phyloP scores from a whole-genome alignment of 1,140 invertebrate species.

The Atta colombica region DNA sequence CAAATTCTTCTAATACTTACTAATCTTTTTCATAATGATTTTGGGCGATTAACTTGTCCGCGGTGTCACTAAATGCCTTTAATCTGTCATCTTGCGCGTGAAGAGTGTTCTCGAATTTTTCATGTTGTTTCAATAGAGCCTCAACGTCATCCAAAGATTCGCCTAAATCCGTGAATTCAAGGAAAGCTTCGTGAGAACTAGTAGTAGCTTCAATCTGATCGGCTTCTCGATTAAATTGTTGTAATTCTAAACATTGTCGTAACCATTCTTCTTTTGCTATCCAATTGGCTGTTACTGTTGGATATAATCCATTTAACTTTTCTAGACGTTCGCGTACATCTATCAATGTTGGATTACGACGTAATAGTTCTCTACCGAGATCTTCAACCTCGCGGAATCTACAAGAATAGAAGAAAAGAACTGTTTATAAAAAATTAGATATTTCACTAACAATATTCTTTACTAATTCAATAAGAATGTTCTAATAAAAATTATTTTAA shows the following conservation, averaged over 20 bases:
- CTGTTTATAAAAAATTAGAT: slow-evolving; percentile 1
- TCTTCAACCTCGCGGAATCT: slow-evolving; percentile 93
- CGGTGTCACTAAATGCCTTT: slow-evolving; percentile 94
- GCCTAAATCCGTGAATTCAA: slow-evolving; percentile 95
- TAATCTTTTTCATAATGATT: slow-evolving; percentile 95
- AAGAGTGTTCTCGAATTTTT: slow-evolving; percentile 97
- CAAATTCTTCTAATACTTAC: slow-evolving; percentile 87
- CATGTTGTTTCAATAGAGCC: slow-evolving; percentile 96
- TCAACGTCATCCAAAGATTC: slow-evolving; percentile 98
- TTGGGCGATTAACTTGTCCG: slow-evolving; percentile 93
- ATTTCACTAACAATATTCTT: slow-evolving; percentile 10
- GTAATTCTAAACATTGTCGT: slow-evolving; percentile 94
- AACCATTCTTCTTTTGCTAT: slow-evolving; percentile 93
- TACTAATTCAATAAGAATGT: neutral
- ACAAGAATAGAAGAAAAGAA: slow-evolving; percentile 67
- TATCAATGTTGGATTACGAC: slow-evolving; percentile 89
- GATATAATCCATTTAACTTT: slow-evolving; percentile 91
- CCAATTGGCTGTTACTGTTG: slow-evolving; percentile 91
- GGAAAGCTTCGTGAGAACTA: slow-evolving; percentile 96
- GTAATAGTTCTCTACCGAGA: slow-evolving; percentile 91
- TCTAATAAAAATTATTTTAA: neutral
- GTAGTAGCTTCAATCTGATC: slow-evolving; percentile 98
- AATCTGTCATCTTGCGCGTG: slow-evolving; percentile 97
- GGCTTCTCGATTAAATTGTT: slow-evolving; percentile 97
- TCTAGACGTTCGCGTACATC: slow-evolving; percentile 92